These are phyloP conservation scores for Tetramorium alpestre DNA, from an alignment of 1,140 invertebrate genomes.

Conservation along the genomic window DNA sequence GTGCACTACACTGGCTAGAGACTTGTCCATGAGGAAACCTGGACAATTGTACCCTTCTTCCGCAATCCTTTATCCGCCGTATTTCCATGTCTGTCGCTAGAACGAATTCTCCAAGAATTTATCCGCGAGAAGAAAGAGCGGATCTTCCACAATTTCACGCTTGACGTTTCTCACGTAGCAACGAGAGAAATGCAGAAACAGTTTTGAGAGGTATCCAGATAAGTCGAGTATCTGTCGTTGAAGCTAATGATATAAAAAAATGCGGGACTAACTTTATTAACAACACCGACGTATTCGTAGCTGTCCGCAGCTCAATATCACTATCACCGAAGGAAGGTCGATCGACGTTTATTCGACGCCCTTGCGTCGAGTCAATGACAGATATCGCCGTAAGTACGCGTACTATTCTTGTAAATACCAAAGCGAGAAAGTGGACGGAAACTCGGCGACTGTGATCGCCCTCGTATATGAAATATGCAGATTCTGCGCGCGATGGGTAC, in stretches of 20 bases:
- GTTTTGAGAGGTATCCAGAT: not conserved
- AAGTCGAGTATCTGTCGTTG: not conserved
- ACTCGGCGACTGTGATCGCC: not conserved
- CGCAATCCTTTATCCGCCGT: not conserved
- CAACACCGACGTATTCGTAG: not conserved
- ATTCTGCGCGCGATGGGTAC: not conserved
- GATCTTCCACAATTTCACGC: not conserved
- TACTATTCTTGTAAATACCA: conserved; percentile 56
- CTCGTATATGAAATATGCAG: not conserved
- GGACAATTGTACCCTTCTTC: not conserved
- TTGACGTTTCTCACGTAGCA: not conserved
- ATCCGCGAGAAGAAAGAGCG: not conserved
- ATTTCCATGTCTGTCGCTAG: not conserved
- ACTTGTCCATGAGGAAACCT: not conserved
- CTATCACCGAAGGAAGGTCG: not conserved
- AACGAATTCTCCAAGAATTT: not conserved
- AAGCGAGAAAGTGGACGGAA: conserved; percentile 15
- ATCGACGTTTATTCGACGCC: not conserved
- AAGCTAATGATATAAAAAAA: not conserved
- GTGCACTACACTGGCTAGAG: not conserved
- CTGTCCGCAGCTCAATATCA: not conserved
- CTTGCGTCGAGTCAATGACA: not conserved
- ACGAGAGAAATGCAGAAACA: not conserved
- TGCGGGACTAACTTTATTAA: not conserved
- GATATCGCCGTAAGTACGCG: not conserved